These are phyloP conservation scores for Siniperca scherzeri DNA, from an alignment of 2,797 vertebrate genomes.

Conservation along the genomic window DNA sequence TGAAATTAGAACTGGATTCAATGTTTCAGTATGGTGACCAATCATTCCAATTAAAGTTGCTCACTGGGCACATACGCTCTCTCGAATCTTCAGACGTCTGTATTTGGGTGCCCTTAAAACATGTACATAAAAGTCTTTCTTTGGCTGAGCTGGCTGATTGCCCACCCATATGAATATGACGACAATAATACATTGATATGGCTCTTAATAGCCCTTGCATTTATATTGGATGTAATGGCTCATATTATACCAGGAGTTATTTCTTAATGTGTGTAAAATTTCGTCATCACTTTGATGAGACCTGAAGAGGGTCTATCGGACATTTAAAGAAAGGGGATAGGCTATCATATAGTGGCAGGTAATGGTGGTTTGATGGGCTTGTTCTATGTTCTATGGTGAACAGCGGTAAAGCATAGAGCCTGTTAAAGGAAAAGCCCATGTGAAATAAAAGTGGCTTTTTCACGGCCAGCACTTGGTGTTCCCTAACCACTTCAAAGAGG, in stretches of 20 bases:
- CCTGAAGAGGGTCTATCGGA: neutral
- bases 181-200: conserved; percentile 30
- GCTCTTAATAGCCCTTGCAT: conserved; percentile 12
- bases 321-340: conserved; percentile 17
- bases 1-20: conserved; percentile 3
- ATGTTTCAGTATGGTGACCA: neutral
- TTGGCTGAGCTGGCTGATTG: conserved; percentile 16
- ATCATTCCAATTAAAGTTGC: conserved; percentile 17
- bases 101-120: conserved; percentile 13
- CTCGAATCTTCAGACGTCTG: neutral
- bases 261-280: conserved; percentile 11
- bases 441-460: conserved; percentile 42
- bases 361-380: conserved; percentile 18
- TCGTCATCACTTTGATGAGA: neutral
- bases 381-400: conserved; percentile 3
- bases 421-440: conserved; percentile 28
- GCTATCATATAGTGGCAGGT: neutral
- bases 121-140: conserved; percentile 20
- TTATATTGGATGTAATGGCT: conserved; percentile 20
- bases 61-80: neutral
- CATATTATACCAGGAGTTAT: conserved; percentile 10
- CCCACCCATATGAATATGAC: conserved; percentile 1
- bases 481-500: conserved; percentile 57
- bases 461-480: conserved; percentile 54
- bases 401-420: conserved; percentile 1